Conservation (phyloP, 2,797 vertebrate genomes). For the Amazona ochrocephala region DNA sequence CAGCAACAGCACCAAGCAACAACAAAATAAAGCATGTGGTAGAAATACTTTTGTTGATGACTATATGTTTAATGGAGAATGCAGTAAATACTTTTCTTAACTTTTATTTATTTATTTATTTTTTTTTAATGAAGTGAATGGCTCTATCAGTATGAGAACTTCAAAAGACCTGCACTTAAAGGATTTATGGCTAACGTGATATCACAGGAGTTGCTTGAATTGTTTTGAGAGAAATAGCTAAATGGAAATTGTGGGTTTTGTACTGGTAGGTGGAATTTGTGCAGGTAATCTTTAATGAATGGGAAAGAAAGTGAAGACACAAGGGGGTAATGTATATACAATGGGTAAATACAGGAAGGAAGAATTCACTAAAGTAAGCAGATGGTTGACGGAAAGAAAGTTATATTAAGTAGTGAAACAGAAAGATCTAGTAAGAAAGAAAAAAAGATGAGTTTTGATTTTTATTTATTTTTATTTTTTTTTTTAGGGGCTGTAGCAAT, state of each 20-base stretch:
- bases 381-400: background rate
- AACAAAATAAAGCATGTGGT: background rate
- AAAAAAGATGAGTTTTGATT: background rate
- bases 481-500: background rate
- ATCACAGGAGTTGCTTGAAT: background rate
- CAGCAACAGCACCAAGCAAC: background rate
- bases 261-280: background rate
- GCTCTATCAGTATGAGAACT: background rate
- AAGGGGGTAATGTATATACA: background rate
- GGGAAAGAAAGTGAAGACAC: background rate
- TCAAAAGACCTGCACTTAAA: background rate
- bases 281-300: background rate
- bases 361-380: background rate
- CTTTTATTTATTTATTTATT: background rate
- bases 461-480: background rate
- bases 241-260: fast-evolving
- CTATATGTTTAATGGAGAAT: background rate
- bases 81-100: background rate
- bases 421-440: background rate
- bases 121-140: background rate
- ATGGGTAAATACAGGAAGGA: background rate
- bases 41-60: background rate
- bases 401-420: background rate
- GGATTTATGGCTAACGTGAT: background rate
- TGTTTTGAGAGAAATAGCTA: background rate